A percentile compares a stretch with the other conserved stretches of the same genome.
phyloP scores from a whole-genome alignment of 2,113 vertebrate genomes.

The Triplophysa tibetana region DNA sequence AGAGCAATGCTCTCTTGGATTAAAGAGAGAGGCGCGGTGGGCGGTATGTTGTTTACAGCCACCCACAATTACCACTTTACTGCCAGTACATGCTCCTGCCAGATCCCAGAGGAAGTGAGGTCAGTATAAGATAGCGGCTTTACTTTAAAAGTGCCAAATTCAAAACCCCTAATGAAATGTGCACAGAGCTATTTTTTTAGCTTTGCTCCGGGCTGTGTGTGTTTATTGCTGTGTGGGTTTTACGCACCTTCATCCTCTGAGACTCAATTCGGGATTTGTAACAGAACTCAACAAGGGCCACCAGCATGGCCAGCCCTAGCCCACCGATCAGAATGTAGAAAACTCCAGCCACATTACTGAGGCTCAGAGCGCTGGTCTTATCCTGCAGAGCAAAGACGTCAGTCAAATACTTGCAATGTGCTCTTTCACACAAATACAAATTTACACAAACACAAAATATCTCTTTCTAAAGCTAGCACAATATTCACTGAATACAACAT shows the following conservation, averaged over 20 bases:
- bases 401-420: constrained; percentile 45
- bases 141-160: constrained; percentile 8
- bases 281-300: constrained; percentile 98
- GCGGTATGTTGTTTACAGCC: constrained; percentile 37
- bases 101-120: constrained; percentile 31
- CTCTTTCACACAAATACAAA: constrained; percentile 8
- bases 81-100: constrained; percentile 37
- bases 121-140: constrained; percentile 30
- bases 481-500: neutral
- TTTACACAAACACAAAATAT: neutral
- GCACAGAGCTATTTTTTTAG: neutral
- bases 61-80: constrained; percentile 43
- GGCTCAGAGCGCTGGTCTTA: constrained; percentile 96
- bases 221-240: neutral
- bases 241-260: constrained; percentile 91
- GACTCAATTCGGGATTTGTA: constrained; percentile 98
- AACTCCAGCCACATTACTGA: constrained; percentile 96
- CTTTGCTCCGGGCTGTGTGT: neutral
- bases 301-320: constrained; percentile 96
- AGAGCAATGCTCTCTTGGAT: constrained; percentile 28
- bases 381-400: constrained; percentile 77
- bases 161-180: constrained; percentile 11
- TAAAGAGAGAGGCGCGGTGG: constrained; percentile 23
- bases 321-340: constrained; percentile 99
- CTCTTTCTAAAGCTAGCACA: neutral